Evolutionary conservation across 2,797 vertebrate species (phyloP).

Genomic region (Phrynocephalus vlangalii): DNA sequence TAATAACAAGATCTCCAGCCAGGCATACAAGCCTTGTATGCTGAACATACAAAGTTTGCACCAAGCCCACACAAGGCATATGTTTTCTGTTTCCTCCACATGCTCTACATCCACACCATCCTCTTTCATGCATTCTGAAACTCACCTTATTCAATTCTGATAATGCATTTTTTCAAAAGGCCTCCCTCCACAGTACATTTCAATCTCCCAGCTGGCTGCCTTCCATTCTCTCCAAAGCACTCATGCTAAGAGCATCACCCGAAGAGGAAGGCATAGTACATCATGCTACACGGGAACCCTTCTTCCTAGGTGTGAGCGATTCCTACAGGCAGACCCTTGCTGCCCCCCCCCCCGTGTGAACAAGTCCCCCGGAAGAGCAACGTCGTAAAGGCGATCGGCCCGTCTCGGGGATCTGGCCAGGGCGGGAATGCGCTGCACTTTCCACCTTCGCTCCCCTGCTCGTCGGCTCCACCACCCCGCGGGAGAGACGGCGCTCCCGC

Average conservation of each 20-base stretch:
- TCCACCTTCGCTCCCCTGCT: background rate
- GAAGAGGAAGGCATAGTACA: background rate
- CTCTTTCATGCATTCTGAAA: background rate
- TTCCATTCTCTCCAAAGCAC: background rate
- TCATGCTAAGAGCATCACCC: background rate
- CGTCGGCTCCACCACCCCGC: background rate
- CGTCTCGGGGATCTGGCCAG: background rate
- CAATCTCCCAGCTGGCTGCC: background rate
- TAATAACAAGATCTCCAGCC: too few species aligned
- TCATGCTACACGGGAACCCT: constrained; percentile 9
- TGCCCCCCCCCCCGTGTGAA: background rate
- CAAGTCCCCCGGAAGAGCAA: background rate
- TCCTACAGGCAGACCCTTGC: too few species aligned
- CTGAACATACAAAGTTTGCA: background rate
- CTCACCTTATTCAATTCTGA: background rate
- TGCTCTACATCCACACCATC: background rate
- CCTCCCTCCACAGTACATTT: background rate
- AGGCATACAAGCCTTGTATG: background rate
- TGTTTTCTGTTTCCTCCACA: background rate
- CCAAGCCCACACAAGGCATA: background rate
- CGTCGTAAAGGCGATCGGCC: background rate
- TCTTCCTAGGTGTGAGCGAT: background rate
- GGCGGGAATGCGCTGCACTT: background rate
- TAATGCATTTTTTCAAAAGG: background rate
- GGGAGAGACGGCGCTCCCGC: constrained; percentile 7